Evolutionary conservation across 30 jellyfish, hydroid and myxozoan genomes (phyloP).

Genomic region (Chrysaora quinquecirrha): DNA sequence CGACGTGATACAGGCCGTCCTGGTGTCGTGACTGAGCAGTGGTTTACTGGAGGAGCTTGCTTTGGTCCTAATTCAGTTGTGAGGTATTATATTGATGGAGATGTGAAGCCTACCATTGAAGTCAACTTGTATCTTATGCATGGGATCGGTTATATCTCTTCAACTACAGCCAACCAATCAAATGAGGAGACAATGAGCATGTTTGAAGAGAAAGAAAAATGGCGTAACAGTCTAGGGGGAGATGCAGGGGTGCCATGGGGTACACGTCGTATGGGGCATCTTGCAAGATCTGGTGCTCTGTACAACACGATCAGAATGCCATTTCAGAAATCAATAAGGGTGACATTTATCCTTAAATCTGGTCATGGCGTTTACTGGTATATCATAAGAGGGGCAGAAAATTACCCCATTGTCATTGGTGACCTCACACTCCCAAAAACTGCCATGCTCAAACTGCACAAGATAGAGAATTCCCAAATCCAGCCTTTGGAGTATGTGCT

Average conservation of each 20-base stretch:
- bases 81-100: slow-evolving; percentile 77
- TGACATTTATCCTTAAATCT: slow-evolving; percentile 50
- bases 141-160: slow-evolving; percentile 77
- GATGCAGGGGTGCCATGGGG: slow-evolving; percentile 83
- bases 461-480: slow-evolving; percentile 28
- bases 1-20: slow-evolving; percentile 55
- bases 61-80: slow-evolving; percentile 66
- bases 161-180: not conserved
- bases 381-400: slow-evolving; percentile 78
- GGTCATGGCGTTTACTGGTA: slow-evolving; percentile 65
- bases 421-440: slow-evolving; percentile 74
- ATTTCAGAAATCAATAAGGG: slow-evolving; percentile 66
- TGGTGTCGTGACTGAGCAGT: slow-evolving; percentile 87
- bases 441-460: slow-evolving; percentile 64
- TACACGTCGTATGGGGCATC: slow-evolving; percentile 42
- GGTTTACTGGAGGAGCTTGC: slow-evolving; percentile 81
- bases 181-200: not conserved
- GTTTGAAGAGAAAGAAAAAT: not conserved
- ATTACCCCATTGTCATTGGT: slow-evolving; percentile 76
- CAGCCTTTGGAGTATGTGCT: slow-evolving; percentile 50
- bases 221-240: not conserved
- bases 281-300: slow-evolving; percentile 77
- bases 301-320: slow-evolving; percentile 85
- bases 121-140: slow-evolving; percentile 68
- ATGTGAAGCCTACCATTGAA: slow-evolving; percentile 59